A percentile compares a stretch with the other conserved stretches of the same genome.
Conservation (phyloP, 2,113 vertebrate genomes). For the Cromileptes altivelis region DNA sequence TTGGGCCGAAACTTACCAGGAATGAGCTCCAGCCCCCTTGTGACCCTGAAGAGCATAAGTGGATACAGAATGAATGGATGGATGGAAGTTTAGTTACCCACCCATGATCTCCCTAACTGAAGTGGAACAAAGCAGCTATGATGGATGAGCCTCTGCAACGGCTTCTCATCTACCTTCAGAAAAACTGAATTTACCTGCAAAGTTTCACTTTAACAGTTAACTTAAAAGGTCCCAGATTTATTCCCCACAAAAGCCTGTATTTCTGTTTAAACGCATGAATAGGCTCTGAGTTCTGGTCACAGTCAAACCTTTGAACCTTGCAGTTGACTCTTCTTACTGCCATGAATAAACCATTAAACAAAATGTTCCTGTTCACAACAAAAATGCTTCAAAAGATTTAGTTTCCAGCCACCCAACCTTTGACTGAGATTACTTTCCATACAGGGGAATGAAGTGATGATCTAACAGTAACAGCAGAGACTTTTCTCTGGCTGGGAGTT, state of each 20-base stretch:
- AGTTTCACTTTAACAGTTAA: not conserved
- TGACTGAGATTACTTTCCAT: not conserved
- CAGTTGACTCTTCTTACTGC: not conserved
- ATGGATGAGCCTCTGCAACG: not conserved
- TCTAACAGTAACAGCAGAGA: not conserved
- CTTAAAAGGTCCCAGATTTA: not conserved
- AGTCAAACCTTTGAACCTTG: not conserved
- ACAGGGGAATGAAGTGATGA: not conserved
- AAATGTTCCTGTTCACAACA: slow-evolving; percentile 3
- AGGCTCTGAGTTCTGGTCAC: not conserved
- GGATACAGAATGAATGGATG: not conserved
- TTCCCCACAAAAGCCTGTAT: not conserved
- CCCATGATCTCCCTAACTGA: not conserved
- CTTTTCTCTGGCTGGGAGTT: not conserved
- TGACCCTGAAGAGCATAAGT: no score
- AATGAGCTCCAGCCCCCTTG: no score
- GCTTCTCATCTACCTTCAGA: not conserved
- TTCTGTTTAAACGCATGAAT: not conserved
- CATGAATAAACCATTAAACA: slow-evolving; percentile 8
- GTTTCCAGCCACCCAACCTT: not conserved
- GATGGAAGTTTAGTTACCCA: not conserved
- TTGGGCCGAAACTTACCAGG: no score
- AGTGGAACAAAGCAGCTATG: not conserved
- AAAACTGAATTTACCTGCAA: not conserved
- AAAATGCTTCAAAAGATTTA: not conserved